These are phyloP conservation scores for Heliothis peltigera DNA, from an alignment of 2,888 invertebrate genomes.

Conservation along the genomic window DNA sequence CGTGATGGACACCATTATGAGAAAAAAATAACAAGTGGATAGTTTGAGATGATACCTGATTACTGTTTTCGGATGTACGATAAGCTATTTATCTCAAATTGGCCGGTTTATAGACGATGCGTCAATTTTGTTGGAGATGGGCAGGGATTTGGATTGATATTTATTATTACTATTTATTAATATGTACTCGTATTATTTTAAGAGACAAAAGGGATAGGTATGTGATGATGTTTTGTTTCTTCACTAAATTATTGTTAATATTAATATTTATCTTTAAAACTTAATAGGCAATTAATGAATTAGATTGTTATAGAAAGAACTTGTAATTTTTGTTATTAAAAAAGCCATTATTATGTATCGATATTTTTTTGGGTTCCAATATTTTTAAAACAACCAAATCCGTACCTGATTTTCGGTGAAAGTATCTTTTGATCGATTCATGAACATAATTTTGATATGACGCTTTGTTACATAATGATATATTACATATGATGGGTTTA, in stretches of 20 bases:
- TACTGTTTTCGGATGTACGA: constrained; percentile 74
- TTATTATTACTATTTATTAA: not conserved
- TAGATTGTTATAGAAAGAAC: too few relatives aligned
- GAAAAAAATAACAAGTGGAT: constrained; percentile 74
- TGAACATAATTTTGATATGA: constrained; percentile 71
- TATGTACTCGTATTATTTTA: too few relatives aligned
- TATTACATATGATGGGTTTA: constrained; percentile 63
- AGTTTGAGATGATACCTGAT: constrained; percentile 77
- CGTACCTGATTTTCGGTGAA: constrained; percentile 73
- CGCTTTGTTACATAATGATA: constrained; percentile 77
- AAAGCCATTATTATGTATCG: too few relatives aligned
- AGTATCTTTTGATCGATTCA: constrained; percentile 77
- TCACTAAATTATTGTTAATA: too few relatives aligned
- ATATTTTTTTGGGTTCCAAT: too few relatives aligned
- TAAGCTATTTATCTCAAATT: constrained; percentile 82
- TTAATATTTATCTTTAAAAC: too few relatives aligned
- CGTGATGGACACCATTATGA: constrained; percentile 76
- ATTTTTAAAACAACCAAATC: constrained; percentile 29
- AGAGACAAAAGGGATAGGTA: too few relatives aligned
- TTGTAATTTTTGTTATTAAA: too few relatives aligned
- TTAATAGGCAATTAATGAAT: too few relatives aligned
- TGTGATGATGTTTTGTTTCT: too few relatives aligned
- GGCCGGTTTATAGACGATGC: constrained; percentile 74
- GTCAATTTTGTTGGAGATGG: constrained; percentile 62
- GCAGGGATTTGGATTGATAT: constrained; percentile 24